These are phyloP conservation scores for Spheniscus mendiculus DNA, from an alignment of 2,113 vertebrate species.

Conservation along the genomic window DNA sequence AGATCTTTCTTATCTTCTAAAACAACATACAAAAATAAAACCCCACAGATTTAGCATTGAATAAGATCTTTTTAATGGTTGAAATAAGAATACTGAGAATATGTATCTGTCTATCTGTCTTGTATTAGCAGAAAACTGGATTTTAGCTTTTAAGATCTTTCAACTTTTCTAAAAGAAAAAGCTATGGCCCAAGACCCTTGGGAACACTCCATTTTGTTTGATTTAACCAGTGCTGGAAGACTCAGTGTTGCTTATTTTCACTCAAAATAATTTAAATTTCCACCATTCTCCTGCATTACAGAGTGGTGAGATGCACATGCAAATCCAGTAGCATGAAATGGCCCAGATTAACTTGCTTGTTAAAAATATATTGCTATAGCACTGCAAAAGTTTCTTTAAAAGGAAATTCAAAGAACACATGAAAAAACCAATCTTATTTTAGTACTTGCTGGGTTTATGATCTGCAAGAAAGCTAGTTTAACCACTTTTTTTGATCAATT, in stretches of 20 bases:
- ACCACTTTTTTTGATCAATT: not conserved
- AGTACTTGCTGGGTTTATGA: not conserved
- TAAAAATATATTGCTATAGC: not conserved
- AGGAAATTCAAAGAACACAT: not conserved
- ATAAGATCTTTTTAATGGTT: not conserved
- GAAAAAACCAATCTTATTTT: not conserved
- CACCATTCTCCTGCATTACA: not conserved
- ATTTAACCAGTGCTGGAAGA: not conserved
- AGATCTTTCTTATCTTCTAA: not conserved
- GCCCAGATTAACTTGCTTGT: not conserved
- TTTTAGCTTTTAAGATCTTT: not conserved
- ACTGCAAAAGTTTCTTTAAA: not conserved
- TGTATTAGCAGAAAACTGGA: not conserved
- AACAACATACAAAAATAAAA: not conserved
- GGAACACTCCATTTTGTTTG: not conserved
- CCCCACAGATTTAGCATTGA: rapidly evolving
- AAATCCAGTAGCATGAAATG: not conserved
- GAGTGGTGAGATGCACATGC: rapidly evolving
- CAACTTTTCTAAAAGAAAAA: not conserved
- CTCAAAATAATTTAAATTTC: not conserved
- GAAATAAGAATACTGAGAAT: not conserved
- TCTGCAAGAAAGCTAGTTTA: not conserved
- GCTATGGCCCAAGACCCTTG: not conserved
- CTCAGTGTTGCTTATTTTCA: not conserved
- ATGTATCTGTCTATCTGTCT: not conserved